Conservation (phyloP, 1,140 invertebrate genomes). For the Centruroides sculpturatus region DNA sequence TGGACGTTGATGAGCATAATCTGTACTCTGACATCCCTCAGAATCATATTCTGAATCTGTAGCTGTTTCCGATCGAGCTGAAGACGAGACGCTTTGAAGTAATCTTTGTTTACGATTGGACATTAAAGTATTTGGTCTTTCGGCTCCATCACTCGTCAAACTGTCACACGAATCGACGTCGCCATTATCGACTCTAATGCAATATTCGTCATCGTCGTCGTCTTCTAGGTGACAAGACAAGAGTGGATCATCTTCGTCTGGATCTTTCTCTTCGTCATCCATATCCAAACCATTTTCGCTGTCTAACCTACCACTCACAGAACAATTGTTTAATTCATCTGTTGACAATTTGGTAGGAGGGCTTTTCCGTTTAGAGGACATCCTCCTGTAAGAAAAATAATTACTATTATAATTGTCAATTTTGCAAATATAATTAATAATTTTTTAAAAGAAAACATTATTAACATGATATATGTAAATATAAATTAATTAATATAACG, state of each 20-base stretch:
- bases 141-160: conserved; percentile 3
- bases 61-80: conserved; percentile 4
- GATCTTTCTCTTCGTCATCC: too few relatives aligned
- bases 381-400: conserved; percentile 45
- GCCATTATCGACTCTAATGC: not conserved
- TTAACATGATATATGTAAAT: too few relatives aligned
- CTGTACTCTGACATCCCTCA: conserved; percentile 22
- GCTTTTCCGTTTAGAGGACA: conserved; percentile 87
- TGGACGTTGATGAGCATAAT: too few relatives aligned
- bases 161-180: conserved; percentile 13
- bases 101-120: conserved; percentile 8
- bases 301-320: too few relatives aligned
- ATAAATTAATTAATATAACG: too few relatives aligned
- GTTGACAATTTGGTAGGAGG: conserved; percentile 64
- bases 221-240: too few relatives aligned
- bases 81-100: conserved; percentile 7
- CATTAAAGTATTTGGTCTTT: not conserved
- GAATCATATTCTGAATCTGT: conserved; percentile 13
- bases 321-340: conserved; percentile 7
- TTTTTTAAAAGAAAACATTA: too few relatives aligned
- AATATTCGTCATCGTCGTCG: too few relatives aligned
- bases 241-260: not conserved
- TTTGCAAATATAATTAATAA: too few relatives aligned
- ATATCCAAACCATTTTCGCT: too few relatives aligned
- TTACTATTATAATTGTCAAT: too few relatives aligned